A percentile compares a stretch with the other conserved stretches of the same genome.
phyloP scores from a whole-genome alignment of 1,140 invertebrate genomes.

The Papilio dardanus region DNA sequence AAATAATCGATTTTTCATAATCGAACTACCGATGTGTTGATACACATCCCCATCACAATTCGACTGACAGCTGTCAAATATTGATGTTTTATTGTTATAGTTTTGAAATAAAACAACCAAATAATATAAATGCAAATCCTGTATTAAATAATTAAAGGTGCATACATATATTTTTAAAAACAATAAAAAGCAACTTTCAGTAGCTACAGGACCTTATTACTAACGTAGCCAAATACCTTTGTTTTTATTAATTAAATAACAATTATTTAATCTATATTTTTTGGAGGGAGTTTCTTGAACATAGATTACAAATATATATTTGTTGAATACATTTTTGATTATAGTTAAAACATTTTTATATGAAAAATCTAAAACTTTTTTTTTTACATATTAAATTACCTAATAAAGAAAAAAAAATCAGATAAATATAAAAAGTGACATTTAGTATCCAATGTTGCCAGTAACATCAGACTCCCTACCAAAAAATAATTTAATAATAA shows the following conservation, averaged over 20 bases:
- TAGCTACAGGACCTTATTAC: background rate
- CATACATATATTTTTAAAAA: constrained; percentile 5
- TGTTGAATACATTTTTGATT: background rate
- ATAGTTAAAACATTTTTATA: too few species aligned
- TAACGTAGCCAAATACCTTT: background rate
- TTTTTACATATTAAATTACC: too few species aligned
- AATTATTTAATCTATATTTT: constrained; percentile 20
- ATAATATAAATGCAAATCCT: constrained; percentile 7
- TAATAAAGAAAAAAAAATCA: background rate
- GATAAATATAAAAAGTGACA: background rate
- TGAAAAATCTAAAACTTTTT: too few species aligned
- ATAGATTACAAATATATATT: background rate
- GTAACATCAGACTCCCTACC: background rate
- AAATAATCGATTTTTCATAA: background rate
- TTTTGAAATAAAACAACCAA: background rate
- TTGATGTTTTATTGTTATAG: background rate
- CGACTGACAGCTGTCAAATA: background rate
- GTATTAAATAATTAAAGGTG: background rate
- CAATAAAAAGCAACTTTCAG: background rate
- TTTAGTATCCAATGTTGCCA: background rate
- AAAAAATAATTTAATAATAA: constrained; percentile 14
- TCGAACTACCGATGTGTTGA: too few species aligned
- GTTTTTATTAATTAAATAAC: constrained; percentile 21
- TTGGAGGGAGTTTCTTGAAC: background rate
- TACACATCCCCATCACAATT: too few species aligned